Evolutionary conservation across 2,797 vertebrate species (phyloP), one percentile per base, ranked within the genome.

Genomic region (Loris lydekkerianus): DNA sequence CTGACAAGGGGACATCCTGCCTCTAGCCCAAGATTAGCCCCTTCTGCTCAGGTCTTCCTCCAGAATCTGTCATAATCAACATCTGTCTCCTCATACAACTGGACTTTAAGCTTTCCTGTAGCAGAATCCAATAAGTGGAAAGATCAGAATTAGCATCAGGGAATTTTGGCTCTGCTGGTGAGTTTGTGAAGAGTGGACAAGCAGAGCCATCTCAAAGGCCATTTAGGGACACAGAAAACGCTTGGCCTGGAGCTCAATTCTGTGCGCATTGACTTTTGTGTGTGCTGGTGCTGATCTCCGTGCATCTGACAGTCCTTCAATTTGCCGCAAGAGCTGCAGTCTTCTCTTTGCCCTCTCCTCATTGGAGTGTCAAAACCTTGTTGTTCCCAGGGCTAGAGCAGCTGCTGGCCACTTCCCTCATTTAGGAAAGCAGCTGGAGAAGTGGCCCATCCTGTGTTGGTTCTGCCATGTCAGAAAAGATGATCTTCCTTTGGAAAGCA

Each of bases 341-440:
- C 15, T 88, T 87, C 92, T 92, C 60, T 73, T 56, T 78, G 81
- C 58, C 60, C 63, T 92, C n/a, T 7, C 0, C 9, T 13, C 73
- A 81, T 76, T 49, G 73, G 88, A 81, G 65, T 53, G 25, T 84
- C 96, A 81, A 85, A 96, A 88, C 95, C 96, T 95, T 89, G 81
- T 29, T 96, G 97, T 83, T 96, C 97, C 93, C 82, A 17, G 7
- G 93, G 94, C 97, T 95, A 58, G 40, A 72, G 94, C 97, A 96
- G 96, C 97, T 97, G 96, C 83, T 93, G 78, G 82, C 97, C 96
- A 76, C 97, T 98, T 85, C 3, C 80, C 97, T 98, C 97, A 93
- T 96, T 78, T 96, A 94, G 97, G 97, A 97, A 98, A 97, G 93
- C 97, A 96, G 96, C 97, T 0, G 97, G 98, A 96, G 88, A 17